phyloP scores from a whole-genome alignment of 1,140 invertebrate genomes.

The Eurytemora carolleeae region DNA sequence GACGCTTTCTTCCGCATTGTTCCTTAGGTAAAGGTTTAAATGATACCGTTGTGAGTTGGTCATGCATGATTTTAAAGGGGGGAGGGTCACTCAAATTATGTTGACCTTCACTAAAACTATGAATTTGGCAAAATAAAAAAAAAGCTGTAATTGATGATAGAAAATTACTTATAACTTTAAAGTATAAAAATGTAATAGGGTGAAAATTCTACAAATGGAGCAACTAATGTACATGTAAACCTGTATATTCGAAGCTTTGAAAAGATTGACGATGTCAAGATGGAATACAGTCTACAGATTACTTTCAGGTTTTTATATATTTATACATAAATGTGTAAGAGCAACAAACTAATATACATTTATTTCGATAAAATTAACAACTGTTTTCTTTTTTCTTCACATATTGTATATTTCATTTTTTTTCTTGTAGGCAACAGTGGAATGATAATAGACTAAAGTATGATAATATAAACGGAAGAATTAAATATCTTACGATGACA shows the following conservation, averaged over 20 bases:
- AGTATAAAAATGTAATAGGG: not conserved
- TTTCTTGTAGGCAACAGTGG: constrained; percentile 13
- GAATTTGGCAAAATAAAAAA: not conserved
- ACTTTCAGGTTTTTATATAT: not conserved
- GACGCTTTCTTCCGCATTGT: no score
- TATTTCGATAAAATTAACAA: no score
- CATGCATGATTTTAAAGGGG: not conserved
- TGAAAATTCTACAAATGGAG: constrained; percentile 47
- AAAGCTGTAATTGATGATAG: not conserved
- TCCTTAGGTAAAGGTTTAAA: no score
- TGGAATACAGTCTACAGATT: constrained; percentile 33
- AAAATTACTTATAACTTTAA: not conserved
- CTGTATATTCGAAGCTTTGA: constrained; percentile 88
- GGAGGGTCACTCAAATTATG: not conserved
- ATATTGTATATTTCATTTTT: not conserved
- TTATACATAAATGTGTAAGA: not conserved
- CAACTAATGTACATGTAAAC: constrained; percentile 80
- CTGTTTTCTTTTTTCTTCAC: not conserved
- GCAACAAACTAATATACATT: not conserved
- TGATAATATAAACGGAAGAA: constrained; percentile 33
- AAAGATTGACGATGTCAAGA: constrained; percentile 94
- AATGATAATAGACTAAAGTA: constrained; percentile 12
- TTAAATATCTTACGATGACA: constrained; percentile 74
- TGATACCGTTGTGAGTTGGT: not conserved
- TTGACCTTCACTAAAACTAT: not conserved